phyloP scores from a whole-genome alignment of 2,113 vertebrate species.

The Chaenogobius annularis region DNA sequence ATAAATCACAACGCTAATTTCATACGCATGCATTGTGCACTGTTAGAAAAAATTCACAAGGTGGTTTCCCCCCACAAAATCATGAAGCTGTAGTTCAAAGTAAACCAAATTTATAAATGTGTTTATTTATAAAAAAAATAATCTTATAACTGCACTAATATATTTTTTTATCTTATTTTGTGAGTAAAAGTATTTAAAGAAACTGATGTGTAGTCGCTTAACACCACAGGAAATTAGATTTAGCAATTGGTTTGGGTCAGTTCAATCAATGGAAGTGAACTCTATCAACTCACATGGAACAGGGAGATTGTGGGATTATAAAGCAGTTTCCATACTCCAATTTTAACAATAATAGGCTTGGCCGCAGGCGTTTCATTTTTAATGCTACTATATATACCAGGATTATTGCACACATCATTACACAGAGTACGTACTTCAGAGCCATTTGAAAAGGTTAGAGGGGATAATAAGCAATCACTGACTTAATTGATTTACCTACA shows the following conservation, averaged over 20 bases:
- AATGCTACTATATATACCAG: conserved; percentile 10
- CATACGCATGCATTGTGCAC: no score
- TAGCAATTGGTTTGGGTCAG: conserved; percentile 37
- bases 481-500: conserved; percentile 38
- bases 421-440: conserved; percentile 13
- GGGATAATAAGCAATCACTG: conserved; percentile 10
- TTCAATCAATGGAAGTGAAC: conserved; percentile 51
- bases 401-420: conserved; percentile 24
- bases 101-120: no score
- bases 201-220: background rate
- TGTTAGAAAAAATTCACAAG: no score
- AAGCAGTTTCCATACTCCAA: conserved; percentile 27
- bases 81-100: no score
- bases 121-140: no score
- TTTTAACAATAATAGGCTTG: conserved; percentile 40
- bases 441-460: conserved; percentile 21
- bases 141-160: no score
- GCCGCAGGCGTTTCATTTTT: conserved; percentile 18
- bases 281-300: conserved; percentile 47
- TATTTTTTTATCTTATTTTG: background rate
- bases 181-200: background rate
- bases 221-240: conserved; percentile 35
- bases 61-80: background rate
- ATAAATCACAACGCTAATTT: no score
- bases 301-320: conserved; percentile 49